Percentiles rank a stretch among this genome's conserved stretches.
Evolutionary conservation across 2,113 vertebrate species (phyloP).

Genomic region (Oxyura jamaicensis): DNA sequence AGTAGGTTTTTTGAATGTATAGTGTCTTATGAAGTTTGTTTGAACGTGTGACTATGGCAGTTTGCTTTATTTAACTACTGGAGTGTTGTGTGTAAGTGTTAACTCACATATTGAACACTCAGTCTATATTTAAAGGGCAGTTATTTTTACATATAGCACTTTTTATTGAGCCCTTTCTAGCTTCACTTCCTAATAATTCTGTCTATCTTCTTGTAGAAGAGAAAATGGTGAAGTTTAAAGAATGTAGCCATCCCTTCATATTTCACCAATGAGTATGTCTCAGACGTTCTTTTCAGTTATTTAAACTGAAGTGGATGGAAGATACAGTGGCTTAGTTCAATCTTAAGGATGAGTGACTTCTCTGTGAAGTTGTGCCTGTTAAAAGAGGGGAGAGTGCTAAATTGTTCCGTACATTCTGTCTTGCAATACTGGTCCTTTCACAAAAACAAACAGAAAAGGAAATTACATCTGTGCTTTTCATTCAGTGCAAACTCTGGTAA

Average conservation of each 20-base stretch:
- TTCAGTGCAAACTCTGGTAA: background rate
- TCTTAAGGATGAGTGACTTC: background rate
- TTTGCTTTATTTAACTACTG: conserved; percentile 40
- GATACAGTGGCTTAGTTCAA: conserved; percentile 13
- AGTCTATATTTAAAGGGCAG: conserved; percentile 60
- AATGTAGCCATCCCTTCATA: conserved; percentile 28
- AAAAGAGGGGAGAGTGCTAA: conserved; percentile 1
- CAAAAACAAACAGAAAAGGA: background rate
- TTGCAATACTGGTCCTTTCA: conserved; percentile 10
- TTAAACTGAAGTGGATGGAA: background rate
- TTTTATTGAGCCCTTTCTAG: conserved; percentile 36
- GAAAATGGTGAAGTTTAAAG: conserved; percentile 41
- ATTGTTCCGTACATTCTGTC: background rate
- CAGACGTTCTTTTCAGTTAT: background rate
- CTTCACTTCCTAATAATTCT: conserved; percentile 32
- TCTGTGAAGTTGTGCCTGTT: conserved; percentile 25
- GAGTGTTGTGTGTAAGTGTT: conserved; percentile 4
- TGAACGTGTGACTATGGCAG: conserved; percentile 53
- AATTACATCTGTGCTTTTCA: background rate
- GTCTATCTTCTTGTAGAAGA: conserved; percentile 53
- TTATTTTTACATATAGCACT: conserved; percentile 66
- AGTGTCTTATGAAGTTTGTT: conserved; percentile 23
- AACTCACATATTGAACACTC: conserved; percentile 29
- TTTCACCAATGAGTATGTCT: conserved; percentile 24
- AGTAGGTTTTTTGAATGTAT: conserved; percentile 45